Percentiles rank a stretch among this genome's conserved stretches.
Conservation (phyloP, 92 coral and sea anemone species). For the Epizoanthus rinbou region DNA sequence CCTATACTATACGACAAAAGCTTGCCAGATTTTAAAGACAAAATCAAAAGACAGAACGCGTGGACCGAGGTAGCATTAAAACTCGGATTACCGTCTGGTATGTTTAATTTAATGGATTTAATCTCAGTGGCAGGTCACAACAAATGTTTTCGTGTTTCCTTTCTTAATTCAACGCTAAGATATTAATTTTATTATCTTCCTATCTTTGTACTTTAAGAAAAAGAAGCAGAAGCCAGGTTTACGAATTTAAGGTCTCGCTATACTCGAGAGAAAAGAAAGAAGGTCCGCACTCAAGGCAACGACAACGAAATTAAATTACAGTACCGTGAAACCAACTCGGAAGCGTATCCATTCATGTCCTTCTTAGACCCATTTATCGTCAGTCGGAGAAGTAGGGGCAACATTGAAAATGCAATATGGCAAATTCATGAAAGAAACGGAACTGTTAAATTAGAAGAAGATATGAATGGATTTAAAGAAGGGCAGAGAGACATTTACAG, state of each 20-base stretch:
- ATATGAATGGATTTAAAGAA: neutral
- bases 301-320: constrained; percentile 5
- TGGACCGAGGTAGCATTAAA: constrained; percentile 38
- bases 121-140: no score
- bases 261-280: constrained; percentile 38
- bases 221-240: constrained; percentile 44
- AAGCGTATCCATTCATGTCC: constrained; percentile 22
- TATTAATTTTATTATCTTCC: neutral
- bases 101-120: neutral
- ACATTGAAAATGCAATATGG: neutral
- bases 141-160: no score
- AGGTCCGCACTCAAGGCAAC: neutral
- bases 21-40: constrained; percentile 31
- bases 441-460: constrained; percentile 21
- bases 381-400: constrained; percentile 40
- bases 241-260: constrained; percentile 34
- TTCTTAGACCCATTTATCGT: constrained; percentile 30
- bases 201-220: constrained; percentile 27
- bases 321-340: constrained; percentile 11
- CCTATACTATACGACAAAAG: constrained; percentile 35
- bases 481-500: constrained; percentile 20
- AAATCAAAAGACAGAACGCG: constrained; percentile 27
- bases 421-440: constrained; percentile 36
- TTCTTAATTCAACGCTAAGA: no score
- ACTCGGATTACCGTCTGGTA: constrained; percentile 41